Base-by-base conservation (phyloP, 2,797 vertebrate species). In the Xenopus petersii region DNA sequence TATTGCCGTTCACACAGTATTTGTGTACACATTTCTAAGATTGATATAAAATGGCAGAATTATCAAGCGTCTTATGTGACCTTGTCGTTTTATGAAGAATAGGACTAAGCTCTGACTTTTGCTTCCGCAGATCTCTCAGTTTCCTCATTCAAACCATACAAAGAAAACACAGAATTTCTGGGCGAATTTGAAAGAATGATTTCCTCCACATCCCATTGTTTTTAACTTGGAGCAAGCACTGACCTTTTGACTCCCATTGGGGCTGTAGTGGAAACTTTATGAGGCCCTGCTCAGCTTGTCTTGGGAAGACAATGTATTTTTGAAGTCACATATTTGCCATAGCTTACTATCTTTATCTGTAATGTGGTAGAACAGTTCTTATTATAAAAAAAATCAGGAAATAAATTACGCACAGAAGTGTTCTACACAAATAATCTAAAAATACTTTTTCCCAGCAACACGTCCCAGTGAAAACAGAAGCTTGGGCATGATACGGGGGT, bases 181-280 rank as follows among this genome's bases (percentile, higher is more conserved):
- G 73, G 73, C 79, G 82, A 81, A 80, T 84, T 81, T 26, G 76
- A 83, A 79, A 77, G 80, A 81, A 85, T 79, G 77, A 82, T 75
- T 81, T 84, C 80, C 70, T 82, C 81, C 76, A 3, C 74, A 80
- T 83, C 81, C 84, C 82, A 82, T 85, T 86, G 80, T 86, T 87
- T 83, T 84, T 84, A 55, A 70, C 79, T 85, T 80, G 8, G 71
- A 86, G 82, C 81, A 86, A 83, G 79, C 68, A 75, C 10, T 83
- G 83, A 85, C 83, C 84, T 88, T 87, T 74, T 85, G 75, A 80
- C 81, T 85, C 80, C 82, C 79, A 64, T 10, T 82, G 84, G 83
- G 83, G 83, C 84, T 84, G 80, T 0, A 2, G 81, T 84, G 81
- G 81, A 86, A 85, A 82, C 80, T 83, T 81, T 26, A 76, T 26